A percentile compares a stretch with the other conserved stretches of the same genome.
Conservation (phyloP, 2,888 invertebrate species). For the Drosophila stalkeri region DNA sequence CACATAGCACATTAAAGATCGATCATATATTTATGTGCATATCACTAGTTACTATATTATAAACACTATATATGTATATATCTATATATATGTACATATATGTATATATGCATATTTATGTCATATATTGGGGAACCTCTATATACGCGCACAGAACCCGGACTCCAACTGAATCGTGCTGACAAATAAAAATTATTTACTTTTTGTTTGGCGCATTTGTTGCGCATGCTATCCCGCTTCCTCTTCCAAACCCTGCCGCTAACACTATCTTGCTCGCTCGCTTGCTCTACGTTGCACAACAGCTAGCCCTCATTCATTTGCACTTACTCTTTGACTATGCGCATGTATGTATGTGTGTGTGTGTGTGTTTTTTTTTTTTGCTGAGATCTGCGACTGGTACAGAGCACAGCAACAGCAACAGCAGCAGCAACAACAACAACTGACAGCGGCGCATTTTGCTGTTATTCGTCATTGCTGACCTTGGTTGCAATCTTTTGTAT, state of each 20-base stretch:
- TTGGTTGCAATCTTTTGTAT: conserved; percentile 79
- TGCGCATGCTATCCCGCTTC: conserved; percentile 9
- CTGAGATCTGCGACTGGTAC: conserved; percentile 73
- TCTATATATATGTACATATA: conserved; percentile 1
- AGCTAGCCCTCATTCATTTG: conserved; percentile 30
- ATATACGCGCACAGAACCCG: conserved; percentile 60
- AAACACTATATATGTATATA: not conserved
- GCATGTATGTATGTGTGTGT: conserved; percentile 6
- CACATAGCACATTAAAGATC: conserved; percentile 15
- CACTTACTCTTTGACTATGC: conserved; percentile 32
- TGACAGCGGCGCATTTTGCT: conserved; percentile 76
- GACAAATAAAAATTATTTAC: conserved; percentile 76
- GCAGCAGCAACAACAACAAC: conserved; percentile 32
- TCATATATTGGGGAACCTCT: conserved; percentile 41
- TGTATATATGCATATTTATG: conserved; percentile 3
- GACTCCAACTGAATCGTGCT: conserved; percentile 58
- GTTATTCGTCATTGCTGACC: conserved; percentile 82
- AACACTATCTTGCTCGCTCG: conserved; percentile 2
- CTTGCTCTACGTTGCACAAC: conserved; percentile 25
- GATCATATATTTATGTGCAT: not conserved
- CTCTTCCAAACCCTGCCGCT: conserved; percentile 2
- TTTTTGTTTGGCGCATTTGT: conserved; percentile 56
- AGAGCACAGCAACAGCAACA: conserved; percentile 46
- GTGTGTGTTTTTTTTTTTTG: conserved; percentile 35
- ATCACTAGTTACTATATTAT: conserved; percentile 7